Conservation (phyloP, 2,888 invertebrate species). For the Augochlorella aurata region DNA sequence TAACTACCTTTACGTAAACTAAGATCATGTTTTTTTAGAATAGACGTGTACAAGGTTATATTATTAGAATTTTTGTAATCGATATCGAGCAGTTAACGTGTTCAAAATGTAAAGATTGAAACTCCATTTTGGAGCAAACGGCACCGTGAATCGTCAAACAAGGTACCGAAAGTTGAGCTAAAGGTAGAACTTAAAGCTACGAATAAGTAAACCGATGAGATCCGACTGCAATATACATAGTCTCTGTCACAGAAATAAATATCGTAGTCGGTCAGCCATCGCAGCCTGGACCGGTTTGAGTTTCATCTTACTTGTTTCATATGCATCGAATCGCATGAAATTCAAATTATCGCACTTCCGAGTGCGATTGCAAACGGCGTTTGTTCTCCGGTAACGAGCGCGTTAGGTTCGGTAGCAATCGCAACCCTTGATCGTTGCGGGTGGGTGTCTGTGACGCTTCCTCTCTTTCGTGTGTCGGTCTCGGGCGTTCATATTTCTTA, state of each 20-base stretch:
- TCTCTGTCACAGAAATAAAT: neutral
- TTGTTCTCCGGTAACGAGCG: neutral
- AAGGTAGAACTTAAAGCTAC: neutral
- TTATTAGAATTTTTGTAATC: no score
- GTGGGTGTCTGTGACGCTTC: neutral
- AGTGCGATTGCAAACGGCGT: neutral
- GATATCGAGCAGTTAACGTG: no score
- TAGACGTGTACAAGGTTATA: no score
- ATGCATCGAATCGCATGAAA: neutral
- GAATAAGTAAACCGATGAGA: neutral
- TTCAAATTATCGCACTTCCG: neutral
- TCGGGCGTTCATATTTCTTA: conserved; percentile 28
- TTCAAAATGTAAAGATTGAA: no score
- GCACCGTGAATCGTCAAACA: no score
- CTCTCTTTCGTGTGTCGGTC: conserved; percentile 22
- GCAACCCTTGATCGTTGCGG: neutral
- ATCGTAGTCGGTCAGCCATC: neutral
- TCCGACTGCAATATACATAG: neutral
- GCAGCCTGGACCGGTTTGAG: neutral
- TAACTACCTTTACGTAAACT: no score
- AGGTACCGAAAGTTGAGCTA: no score
- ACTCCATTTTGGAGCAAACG: no score
- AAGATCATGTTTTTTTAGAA: no score
- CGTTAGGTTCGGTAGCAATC: no score
- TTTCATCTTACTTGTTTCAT: neutral